Base-by-base conservation (phyloP, 1,140 invertebrate genomes). In the Atta cephalotes region DNA sequence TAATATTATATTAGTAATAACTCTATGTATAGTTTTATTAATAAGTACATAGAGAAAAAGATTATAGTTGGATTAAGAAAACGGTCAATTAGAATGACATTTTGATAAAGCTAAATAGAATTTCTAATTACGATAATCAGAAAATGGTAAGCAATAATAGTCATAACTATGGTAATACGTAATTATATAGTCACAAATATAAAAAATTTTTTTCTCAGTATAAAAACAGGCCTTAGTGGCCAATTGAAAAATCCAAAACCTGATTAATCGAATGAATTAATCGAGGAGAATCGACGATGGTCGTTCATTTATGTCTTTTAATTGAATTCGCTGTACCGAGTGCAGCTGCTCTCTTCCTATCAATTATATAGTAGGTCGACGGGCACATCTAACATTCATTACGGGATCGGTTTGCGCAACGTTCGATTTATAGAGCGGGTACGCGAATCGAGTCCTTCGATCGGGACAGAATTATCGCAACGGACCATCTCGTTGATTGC, bases 311-410 rank as follows among this genome's bases (percentile, higher is more conserved):
- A n/a, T 28, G 39, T 51, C 85, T 80, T 82, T 74, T 88, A 88
- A 89, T 86, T 79, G 81, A 78, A 72, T 87, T 76, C 66, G 60
- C 66, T 60, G 31, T 25, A 31, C 58, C 49, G 58, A 66, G 84
- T 35, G 74, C 51, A 25, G 66, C 58, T 89, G 85, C 72, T 90
- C 72, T 89, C 66, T 77, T 89, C 74, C 89, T 87, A 90, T 90
- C 89, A 90, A 90, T 90, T 90, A 90, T 81, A 81, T 80, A 89
- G 89, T 87, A 89, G 88, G 85, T 89, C 89, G 88, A 58, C 76
- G 71, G 28, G 71, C 72, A 28, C 65, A 77, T 70, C 85, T 60
- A 90, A 71, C 89, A 87, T 90, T 90, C 89, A 90, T 90, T 90
- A 90, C 79, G 77, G 78, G 68, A 85, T 68, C 56, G 65, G 28